Base-by-base conservation (phyloP, 1,140 invertebrate species). In the Heliconius nattereri region DNA sequence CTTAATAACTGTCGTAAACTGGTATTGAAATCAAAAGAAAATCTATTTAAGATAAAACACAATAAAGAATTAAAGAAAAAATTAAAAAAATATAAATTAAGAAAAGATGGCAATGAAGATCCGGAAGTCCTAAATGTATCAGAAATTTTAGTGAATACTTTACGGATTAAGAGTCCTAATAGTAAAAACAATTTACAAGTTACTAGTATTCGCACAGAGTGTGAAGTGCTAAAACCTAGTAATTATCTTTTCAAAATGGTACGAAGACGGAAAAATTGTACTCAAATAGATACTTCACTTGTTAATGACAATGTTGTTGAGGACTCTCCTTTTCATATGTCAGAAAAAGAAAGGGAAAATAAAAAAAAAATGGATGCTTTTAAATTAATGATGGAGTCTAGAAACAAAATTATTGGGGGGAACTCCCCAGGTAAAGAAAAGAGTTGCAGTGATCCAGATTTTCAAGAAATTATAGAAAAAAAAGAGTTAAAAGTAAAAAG, bases 301-400 rank as follows among this genome's bases (percentile, higher is more conserved):
- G 52, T 20, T 78, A 29, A 13, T 60, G 11, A 73, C 29, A 40
- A 26, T 73, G 45, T 20, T 49, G 20, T 29, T 45, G 45, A 54
- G 37, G 29, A 29, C 3, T 16, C 23, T 16, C 66, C 2, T 20
- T 54, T 29, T n/a, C 71, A 32, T 23, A 45, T 60, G 32, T n/a
- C 40, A n/a, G 71, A 78, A n/a, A 75, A 70, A 66, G 75, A 78
- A 3, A 74, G 37, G 20, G 52, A 78, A 71, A 75, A 86, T 60
- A 88, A 85, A 75, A 90, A 88, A 54, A 85, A 92, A 77, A 92
- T 82, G 73, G 87, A 96, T 95, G 96, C 95, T 35, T 96, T 96
- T 89, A 92, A 96, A 83, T 85, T 96, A 52, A 92, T 96, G 90
- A 96, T 96, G 96, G 95, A 95, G 81, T 95, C 95, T 29, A 91